Evolutionary conservation across 1,140 invertebrate genomes (phyloP), one percentile per base, ranked within the genome.

Genomic region (Bombus sibiricus): DNA sequence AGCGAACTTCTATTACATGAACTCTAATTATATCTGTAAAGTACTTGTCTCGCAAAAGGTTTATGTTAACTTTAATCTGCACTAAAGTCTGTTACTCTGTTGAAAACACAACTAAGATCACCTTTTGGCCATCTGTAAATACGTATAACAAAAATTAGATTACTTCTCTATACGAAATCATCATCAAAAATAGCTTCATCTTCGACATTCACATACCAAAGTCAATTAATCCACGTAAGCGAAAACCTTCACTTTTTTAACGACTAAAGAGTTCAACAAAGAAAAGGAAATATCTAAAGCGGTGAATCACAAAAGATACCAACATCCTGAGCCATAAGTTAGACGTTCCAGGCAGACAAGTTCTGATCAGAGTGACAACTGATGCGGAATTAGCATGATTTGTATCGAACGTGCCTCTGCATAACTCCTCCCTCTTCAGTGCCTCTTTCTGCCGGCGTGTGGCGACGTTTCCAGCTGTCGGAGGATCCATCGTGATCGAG

Each of bases 401-500:
- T 89, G 79, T 91, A 90, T 92, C 82, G 90, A 84, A 93, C 94
- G 94, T 94, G 94, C 77, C 85, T 88, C 88, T 88, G 94, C 94
- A 94, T 95, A 94, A 62, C 88, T 87, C 89, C 87, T 34, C n/a
- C 37, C 41, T 77, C 41, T 75, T 75, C 79, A n/a, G 57, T 72
- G 53, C 5, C 64, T 34, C 34, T 32, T 66, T 47, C 69, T 82
- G n/a, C 9, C 22, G 86, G 66, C 87, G 73, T 69, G 88, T 86
- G 87, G 78, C 87, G 86, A 89, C 85, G 87, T 90, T 92, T 84
- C n/a, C 74, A 90, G 73, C 76, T 41, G 73, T 79, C 73, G 88
- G 86, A 91, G 89, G 91, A 91, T 91, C 90, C 76, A 84, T 89
- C 83, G 91, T 94, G 93, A 95, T 94, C 91, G 93, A 94, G 87